These are phyloP conservation scores for Forbesichthys agassizii DNA, from an alignment of 2,113 vertebrate genomes.

Conservation along the genomic window DNA sequence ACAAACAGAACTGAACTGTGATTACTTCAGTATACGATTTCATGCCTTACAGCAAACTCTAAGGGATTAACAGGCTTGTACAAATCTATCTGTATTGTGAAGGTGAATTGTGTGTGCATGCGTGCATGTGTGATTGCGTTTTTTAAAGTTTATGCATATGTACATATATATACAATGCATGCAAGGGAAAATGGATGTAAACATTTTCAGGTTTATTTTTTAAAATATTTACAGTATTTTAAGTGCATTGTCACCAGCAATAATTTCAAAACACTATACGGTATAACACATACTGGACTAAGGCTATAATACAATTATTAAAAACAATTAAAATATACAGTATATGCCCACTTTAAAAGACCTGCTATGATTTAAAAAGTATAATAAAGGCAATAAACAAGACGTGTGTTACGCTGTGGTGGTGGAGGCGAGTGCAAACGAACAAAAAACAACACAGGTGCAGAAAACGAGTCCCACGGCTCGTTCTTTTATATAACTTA, in stretches of 20 bases:
- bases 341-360: too few species aligned
- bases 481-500: too few species aligned
- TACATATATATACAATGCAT: slow-evolving; percentile 9
- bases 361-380: too few species aligned
- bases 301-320: too few species aligned
- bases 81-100: slow-evolving; percentile 50
- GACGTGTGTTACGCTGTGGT: too few species aligned
- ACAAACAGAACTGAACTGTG: slow-evolving; percentile 2
- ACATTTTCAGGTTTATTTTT: not conserved
- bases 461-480: too few species aligned
- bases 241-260: not conserved
- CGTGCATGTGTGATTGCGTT: not conserved
- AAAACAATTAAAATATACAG: too few species aligned
- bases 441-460: too few species aligned
- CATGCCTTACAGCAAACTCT: slow-evolving; percentile 59
- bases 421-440: too few species aligned
- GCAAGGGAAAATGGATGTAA: too few species aligned
- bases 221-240: not conserved
- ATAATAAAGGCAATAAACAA: too few species aligned
- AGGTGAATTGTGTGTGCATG: slow-evolving; percentile 32
- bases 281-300: not conserved
- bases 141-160: slow-evolving; percentile 1
- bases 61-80: slow-evolving; percentile 58
- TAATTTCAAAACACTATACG: not conserved
- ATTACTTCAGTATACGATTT: slow-evolving; percentile 59